phyloP scores from a whole-genome alignment of 30 jellyfish, hydroid and myxozoan species.

The Rhopilema esculentum region DNA sequence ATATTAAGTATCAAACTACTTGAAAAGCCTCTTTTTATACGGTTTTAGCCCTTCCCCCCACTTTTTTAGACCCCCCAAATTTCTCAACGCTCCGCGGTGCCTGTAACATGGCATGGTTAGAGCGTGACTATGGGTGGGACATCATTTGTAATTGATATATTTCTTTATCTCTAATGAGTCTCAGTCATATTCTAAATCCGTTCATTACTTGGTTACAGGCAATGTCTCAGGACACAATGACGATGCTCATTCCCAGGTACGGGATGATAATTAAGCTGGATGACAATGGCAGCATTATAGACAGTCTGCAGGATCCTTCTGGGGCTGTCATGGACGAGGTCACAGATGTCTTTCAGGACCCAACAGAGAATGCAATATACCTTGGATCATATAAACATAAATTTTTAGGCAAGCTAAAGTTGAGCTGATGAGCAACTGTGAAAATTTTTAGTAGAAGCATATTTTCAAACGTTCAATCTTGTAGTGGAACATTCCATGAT shows the following conservation, averaged over 20 bases:
- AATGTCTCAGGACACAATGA: constrained; percentile 72
- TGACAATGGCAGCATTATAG: constrained; percentile 72
- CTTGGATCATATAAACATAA: constrained; percentile 84
- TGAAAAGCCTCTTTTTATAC: no score
- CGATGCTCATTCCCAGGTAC: constrained; percentile 62
- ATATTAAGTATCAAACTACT: no score
- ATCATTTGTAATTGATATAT: no score
- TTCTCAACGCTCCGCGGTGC: no score
- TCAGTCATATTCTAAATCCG: no score
- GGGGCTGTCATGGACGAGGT: constrained; percentile 64
- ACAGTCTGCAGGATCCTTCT: constrained; percentile 87
- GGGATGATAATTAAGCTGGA: constrained; percentile 77
- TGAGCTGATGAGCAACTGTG: background rate
- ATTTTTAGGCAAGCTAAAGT: constrained; percentile 73
- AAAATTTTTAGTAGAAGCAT: background rate
- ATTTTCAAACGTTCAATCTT: background rate
- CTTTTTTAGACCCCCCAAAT: no score
- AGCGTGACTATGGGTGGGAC: no score
- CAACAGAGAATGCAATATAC: constrained; percentile 42
- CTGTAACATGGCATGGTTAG: no score
- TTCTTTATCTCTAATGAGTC: no score
- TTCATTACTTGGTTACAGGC: constrained; percentile 26
- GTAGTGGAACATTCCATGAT: no score
- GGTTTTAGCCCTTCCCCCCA: no score
- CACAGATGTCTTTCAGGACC: constrained; percentile 81